Conservation (phyloP, 2,888 invertebrate species). For the Meganola albula region DNA sequence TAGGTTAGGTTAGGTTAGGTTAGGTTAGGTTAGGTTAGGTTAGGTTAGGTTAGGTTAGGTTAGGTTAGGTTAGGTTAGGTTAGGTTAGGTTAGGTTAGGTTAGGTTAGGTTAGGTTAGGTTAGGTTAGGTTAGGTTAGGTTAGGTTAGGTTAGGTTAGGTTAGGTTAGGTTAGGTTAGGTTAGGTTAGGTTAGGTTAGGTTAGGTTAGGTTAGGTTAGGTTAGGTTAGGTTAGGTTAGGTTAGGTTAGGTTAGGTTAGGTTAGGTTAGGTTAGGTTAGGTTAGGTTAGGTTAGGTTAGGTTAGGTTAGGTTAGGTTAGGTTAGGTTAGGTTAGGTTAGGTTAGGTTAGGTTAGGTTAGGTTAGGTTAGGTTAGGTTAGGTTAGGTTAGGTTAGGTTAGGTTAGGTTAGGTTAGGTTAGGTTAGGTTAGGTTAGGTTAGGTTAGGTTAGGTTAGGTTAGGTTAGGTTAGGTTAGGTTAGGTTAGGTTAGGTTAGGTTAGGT, state of each 20-base stretch:
- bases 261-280: constrained; percentile 13
- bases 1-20: too few relatives aligned
- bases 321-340: constrained; percentile 14
- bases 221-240: constrained; percentile 16
- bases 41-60: constrained; percentile 5
- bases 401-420: constrained; percentile 14
- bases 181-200: constrained; percentile 16
- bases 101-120: constrained; percentile 16
- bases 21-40: too few relatives aligned
- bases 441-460: constrained; percentile 16
- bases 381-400: constrained; percentile 13
- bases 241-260: constrained; percentile 15
- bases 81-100: constrained; percentile 15
- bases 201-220: constrained; percentile 16
- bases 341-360: constrained; percentile 15
- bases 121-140: constrained; percentile 11
- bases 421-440: constrained; percentile 16
- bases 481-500: constrained; percentile 15
- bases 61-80: constrained; percentile 13
- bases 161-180: constrained; percentile 15
- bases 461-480: constrained; percentile 13
- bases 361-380: constrained; percentile 15
- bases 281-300: constrained; percentile 15
- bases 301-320: constrained; percentile 15
- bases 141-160: constrained; percentile 10